Conservation (phyloP, 2,113 vertebrate genomes). For the Dromas ardeola region DNA sequence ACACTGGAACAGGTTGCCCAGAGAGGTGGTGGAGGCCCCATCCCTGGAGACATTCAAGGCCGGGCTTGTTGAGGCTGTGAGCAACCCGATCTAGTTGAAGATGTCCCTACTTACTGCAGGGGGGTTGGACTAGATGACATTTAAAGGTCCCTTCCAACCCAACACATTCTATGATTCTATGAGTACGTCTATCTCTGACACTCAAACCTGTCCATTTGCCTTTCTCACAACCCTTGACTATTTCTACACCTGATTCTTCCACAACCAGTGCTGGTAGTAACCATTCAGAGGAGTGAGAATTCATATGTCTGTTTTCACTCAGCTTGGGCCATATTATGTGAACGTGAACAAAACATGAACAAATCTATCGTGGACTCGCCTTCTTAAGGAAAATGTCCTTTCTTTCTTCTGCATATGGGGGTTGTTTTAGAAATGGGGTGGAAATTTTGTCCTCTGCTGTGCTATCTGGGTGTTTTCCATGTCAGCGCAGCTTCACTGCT, state of each 20-base stretch:
- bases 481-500: not conserved
- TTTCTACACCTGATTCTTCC: not conserved
- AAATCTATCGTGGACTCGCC: not conserved
- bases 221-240: not conserved
- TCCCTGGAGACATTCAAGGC: too few relatives aligned
- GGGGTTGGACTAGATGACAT: too few relatives aligned
- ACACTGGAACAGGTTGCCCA: too few relatives aligned
- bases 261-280: not conserved
- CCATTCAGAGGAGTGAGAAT: not conserved
- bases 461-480: not conserved
- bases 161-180: not conserved
- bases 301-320: not conserved
- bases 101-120: too few relatives aligned
- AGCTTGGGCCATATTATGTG: not conserved
- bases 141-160: too few relatives aligned
- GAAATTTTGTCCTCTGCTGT: not conserved
- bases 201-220: not conserved
- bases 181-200: not conserved
- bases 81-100: too few relatives aligned
- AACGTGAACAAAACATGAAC: not conserved
- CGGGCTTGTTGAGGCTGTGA: too few relatives aligned
- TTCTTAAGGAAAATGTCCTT: not conserved
- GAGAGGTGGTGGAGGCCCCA: too few relatives aligned
- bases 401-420: not conserved
- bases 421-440: not conserved